Evolutionary conservation across 2,113 vertebrate genomes (phyloP).

Genomic region (Podarcis raffonei): DNA sequence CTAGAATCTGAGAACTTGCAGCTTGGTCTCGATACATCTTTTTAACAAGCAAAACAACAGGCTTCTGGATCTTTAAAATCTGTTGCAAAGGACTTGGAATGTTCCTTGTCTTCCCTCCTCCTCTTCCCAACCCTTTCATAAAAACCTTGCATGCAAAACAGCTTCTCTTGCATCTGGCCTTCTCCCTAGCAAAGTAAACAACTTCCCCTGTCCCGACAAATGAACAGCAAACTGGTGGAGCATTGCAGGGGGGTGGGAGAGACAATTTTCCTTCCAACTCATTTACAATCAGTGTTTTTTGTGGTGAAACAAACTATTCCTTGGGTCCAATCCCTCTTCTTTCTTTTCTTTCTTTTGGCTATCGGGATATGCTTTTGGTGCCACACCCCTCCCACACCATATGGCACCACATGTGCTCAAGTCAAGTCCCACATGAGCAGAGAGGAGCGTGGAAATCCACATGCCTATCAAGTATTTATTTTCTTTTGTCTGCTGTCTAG

Average conservation of each 20-base stretch:
- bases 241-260: background rate
- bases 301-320: slow-evolving; percentile 17
- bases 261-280: slow-evolving; percentile 14
- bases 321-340: slow-evolving; percentile 6
- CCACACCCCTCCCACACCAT: slow-evolving; percentile 9
- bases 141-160: slow-evolving; percentile 57
- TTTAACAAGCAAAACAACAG: slow-evolving; percentile 46
- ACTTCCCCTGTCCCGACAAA: slow-evolving; percentile 58
- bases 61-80: slow-evolving; percentile 39
- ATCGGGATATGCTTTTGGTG: background rate
- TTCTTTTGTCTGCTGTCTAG: slow-evolving; percentile 60
- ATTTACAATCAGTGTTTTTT: slow-evolving; percentile 26
- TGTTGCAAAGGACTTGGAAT: slow-evolving; percentile 52
- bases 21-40: background rate
- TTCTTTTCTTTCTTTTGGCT: background rate
- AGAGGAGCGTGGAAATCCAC: slow-evolving; percentile 57
- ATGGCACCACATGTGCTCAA: background rate
- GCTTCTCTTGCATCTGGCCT: slow-evolving; percentile 56
- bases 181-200: slow-evolving; percentile 69
- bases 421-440: background rate
- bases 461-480: slow-evolving; percentile 61
- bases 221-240: slow-evolving; percentile 56
- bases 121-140: slow-evolving; percentile 39
- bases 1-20: slow-evolving; percentile 18
- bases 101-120: slow-evolving; percentile 41